Percentiles rank a stretch among this genome's conserved stretches.
Evolutionary conservation across 2,797 vertebrate genomes (phyloP).

Genomic region (Sphaeramia orbicularis): DNA sequence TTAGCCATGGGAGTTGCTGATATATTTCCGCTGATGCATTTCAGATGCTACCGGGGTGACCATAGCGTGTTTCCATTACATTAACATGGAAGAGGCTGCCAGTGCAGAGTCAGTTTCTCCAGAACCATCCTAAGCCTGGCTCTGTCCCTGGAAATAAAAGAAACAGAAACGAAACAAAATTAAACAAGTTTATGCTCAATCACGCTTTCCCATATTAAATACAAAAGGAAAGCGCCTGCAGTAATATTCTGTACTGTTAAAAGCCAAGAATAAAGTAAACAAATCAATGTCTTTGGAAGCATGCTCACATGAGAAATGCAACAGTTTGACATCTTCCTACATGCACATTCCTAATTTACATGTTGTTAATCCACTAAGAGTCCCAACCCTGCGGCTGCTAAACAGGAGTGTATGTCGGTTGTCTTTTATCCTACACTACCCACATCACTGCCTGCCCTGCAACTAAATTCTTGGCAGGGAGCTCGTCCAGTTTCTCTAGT

Average conservation of each 20-base stretch:
- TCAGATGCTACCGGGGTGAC: slow-evolving; percentile 64
- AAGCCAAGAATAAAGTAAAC: not conserved
- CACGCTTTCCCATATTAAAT: not conserved
- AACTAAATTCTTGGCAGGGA: slow-evolving; percentile 72
- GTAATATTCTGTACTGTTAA: not conserved
- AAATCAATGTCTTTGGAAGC: too few species aligned
- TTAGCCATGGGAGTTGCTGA: slow-evolving; percentile 69
- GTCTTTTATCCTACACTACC: slow-evolving; percentile 55
- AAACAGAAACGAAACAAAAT: slow-evolving; percentile 52
- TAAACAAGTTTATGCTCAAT: slow-evolving; percentile 15
- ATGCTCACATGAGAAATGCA: not conserved
- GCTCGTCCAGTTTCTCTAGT: slow-evolving; percentile 72
- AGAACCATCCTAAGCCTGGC: slow-evolving; percentile 56
- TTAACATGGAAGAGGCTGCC: slow-evolving; percentile 53
- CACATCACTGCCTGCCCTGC: slow-evolving; percentile 41
- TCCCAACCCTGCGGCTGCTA: slow-evolving; percentile 22
- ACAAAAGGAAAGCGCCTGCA: not conserved
- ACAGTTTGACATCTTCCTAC: not conserved
- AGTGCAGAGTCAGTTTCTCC: slow-evolving; percentile 65
- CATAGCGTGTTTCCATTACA: slow-evolving; percentile 77
- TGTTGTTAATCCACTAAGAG: not conserved
- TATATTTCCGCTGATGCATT: slow-evolving; percentile 73
- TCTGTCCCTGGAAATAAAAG: slow-evolving; percentile 67
- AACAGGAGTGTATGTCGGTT: slow-evolving; percentile 39
- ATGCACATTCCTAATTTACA: slow-evolving; percentile 1